Evolutionary conservation across 2,113 vertebrate genomes (phyloP), one percentile per base, ranked within the genome.

Genomic region (Microtus oregoni): DNA sequence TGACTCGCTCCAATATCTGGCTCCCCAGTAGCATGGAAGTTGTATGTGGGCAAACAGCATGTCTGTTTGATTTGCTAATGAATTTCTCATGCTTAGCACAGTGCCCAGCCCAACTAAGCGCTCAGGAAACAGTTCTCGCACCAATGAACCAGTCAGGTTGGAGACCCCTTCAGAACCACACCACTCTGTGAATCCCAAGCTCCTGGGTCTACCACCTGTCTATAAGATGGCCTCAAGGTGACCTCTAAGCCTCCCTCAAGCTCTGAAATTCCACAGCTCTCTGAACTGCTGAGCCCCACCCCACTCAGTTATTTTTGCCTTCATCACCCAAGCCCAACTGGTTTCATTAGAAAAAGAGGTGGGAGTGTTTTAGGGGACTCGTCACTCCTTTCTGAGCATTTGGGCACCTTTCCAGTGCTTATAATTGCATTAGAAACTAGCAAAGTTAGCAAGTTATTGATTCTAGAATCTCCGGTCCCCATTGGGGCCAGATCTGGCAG

Each of bases 231-330:
- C 77, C 92, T 96, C 1, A 0, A 52, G 73, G 70, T 89, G 96
- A 95, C 89, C 91, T 92, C 81, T 50, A 22, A 75, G 41, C 63
- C 41, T 83, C 28, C 32, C 67, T 73, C 65, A 38, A 87, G 77
- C 61, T 86, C 73, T 86, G 92, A 97, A 94, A 97, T 97, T 96
- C 90, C 96, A 68, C 65, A 86, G 76, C 26, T 89, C 89, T 91
- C 86, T 15, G 47, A 90, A 94, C n/a, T 0, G 17, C 85, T 1
- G 17, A n/a, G 22, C 83, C 92, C 58, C 89, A 96, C 96, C 96
- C 94, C 3, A 28, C 32, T 70, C 58, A 61, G 96, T 63, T 96
- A 96, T 96, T 95, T 95, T 96, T 81, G 68, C 90, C 81, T 95
- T 96, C 89, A 93, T 96, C 5, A 0, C 61, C 44, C 8, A 47